Percentiles rank a stretch among this genome's conserved stretches.
phyloP scores from a whole-genome alignment of 2,113 vertebrate species.

The Malurus elegans region DNA sequence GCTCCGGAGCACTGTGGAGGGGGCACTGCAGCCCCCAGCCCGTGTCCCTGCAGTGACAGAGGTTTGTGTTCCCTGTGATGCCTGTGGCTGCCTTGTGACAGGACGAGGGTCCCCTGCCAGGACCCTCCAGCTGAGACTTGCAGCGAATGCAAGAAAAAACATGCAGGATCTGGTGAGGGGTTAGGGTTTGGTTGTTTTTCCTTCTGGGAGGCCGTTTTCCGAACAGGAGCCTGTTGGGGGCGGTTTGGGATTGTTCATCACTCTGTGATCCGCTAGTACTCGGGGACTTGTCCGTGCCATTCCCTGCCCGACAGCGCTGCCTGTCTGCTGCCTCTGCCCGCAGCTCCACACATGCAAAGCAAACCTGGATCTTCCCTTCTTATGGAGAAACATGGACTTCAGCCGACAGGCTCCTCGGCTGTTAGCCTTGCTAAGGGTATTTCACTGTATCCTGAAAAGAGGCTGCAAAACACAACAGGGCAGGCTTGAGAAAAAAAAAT shows the following conservation, averaged over 20 bases:
- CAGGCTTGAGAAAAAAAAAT: background rate
- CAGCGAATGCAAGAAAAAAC: accelerated
- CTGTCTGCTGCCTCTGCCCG: background rate
- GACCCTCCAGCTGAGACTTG: background rate
- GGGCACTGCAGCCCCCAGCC: background rate
- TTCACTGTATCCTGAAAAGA: background rate
- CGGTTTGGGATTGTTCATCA: background rate
- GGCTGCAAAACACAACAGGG: background rate
- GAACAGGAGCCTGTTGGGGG: background rate
- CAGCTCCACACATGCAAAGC: accelerated
- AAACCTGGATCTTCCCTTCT: background rate
- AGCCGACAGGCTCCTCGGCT: background rate
- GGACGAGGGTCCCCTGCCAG: accelerated
- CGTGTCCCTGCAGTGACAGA: accelerated
- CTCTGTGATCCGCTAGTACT: accelerated
- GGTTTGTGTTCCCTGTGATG: accelerated
- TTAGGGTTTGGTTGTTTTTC: background rate
- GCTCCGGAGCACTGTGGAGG: background rate
- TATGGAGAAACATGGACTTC: background rate
- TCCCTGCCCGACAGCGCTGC: background rate
- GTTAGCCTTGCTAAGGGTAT: background rate
- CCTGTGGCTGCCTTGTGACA: background rate
- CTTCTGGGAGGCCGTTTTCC: background rate
- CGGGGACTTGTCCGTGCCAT: background rate
- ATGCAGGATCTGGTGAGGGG: accelerated